phyloP scores from a whole-genome alignment of 2,113 vertebrate genomes.

The Climacteris rufus region DNA sequence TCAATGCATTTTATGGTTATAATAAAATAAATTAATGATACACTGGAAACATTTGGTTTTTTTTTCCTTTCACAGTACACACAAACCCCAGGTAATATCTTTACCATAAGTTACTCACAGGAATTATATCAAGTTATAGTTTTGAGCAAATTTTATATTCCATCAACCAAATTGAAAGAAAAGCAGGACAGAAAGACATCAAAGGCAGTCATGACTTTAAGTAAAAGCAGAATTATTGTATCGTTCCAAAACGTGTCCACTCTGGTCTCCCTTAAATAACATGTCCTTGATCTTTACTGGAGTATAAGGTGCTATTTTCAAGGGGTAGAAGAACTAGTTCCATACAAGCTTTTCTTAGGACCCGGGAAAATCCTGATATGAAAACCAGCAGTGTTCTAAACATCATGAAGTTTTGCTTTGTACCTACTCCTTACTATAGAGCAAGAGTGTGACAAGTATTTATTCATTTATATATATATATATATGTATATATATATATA shows the following conservation, averaged over 20 bases:
- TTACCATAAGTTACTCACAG: background rate
- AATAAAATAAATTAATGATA: slow-evolving; percentile 55
- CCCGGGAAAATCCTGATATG: background rate
- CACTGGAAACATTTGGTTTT: background rate
- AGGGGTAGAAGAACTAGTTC: background rate
- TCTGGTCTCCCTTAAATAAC: background rate
- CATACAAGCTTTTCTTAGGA: background rate
- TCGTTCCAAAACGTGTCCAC: background rate
- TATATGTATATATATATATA: background rate
- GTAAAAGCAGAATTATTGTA: background rate
- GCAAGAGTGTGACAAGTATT: background rate
- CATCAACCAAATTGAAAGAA: background rate
- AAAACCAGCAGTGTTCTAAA: background rate
- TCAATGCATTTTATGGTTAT: slow-evolving; percentile 9
- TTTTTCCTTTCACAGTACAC: background rate
- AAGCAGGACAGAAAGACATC: background rate
- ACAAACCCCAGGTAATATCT: background rate
- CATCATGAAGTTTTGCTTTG: background rate
- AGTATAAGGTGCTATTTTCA: background rate
- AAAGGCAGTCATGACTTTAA: background rate
- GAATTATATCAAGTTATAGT: background rate
- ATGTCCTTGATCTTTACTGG: background rate
- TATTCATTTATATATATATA: background rate
- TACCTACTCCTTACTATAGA: background rate
- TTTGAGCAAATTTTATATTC: background rate